Base-by-base conservation (phyloP, 1,140 invertebrate genomes). In the Drosophila seguyi region DNA sequence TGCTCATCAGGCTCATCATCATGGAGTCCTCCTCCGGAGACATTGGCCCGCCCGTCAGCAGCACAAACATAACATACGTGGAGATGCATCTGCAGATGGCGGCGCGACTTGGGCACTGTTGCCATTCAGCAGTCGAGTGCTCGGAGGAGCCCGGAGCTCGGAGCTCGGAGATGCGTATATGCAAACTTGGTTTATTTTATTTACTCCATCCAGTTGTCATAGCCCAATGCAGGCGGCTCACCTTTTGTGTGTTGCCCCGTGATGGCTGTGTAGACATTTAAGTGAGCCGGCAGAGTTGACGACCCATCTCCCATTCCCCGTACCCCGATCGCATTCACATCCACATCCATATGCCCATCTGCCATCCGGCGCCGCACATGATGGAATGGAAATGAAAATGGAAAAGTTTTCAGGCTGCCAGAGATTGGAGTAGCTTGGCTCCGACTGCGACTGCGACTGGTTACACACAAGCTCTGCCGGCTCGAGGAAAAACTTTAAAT, bases 301-400 rank as follows among this genome's bases (percentile, higher is more conserved):
- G 55, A 52, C 62, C 48, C 58, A 63, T 29, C 41, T 20, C 18
- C 41, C 16, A n/a, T 13, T 3, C 25, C 20, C 29, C 20, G 11
- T 11, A 4, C 4, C 16, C 5, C 29, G 4, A 4, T 11, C 41
- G 0, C 41, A 6, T 44, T 14, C 8, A 22, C 41, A 11, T 20
- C 6, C 5, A 22, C 25, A 39, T 27, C 44, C 36, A 13, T n/a
- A 18, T 52, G 16, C 16, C 52, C 56, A 42, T 58, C 47, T 42
- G 18, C 38, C 71, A 20, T 27, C 61, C 45, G 20, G 31, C 59
- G 52, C 22, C 56, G 25, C 66, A 42, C 34, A 71, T 84, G 59
- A 80, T 66, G 84, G 75, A 88, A 87, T 84, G 80, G 66, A 88
- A 86, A 87, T 87, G 71, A 72, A 84, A 87, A 87, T 77, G 73